Percentiles rank a stretch among this genome's conserved stretches.
Evolutionary conservation across 1,140 invertebrate genomes (phyloP).

Genomic region (Drosophila parvula): DNA sequence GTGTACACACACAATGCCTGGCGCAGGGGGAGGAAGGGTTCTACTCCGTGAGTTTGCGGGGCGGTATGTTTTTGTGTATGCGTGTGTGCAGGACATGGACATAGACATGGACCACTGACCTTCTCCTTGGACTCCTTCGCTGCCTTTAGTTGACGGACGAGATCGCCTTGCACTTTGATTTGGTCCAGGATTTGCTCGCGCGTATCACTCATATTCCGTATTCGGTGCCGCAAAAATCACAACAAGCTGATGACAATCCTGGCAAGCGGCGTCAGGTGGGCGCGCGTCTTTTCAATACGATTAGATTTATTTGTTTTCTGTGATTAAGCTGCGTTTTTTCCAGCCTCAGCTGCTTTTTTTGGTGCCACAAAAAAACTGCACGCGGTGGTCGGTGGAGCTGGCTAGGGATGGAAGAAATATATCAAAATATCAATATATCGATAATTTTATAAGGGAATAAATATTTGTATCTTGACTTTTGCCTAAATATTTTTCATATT

Average conservation of each 20-base stretch:
- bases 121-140: constrained; percentile 90
- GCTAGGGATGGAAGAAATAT: not conserved
- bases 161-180: constrained; percentile 92
- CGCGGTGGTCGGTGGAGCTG: constrained; percentile 18
- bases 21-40: not conserved
- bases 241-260: constrained; percentile 39
- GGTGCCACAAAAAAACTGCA: constrained; percentile 20
- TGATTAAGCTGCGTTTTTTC: constrained; percentile 3
- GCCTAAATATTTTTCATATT: no score
- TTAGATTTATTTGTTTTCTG: not conserved
- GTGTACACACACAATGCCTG: constrained; percentile 46
- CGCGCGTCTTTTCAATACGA: constrained; percentile 21
- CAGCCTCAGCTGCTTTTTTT: constrained; percentile 34
- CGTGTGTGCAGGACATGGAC: constrained; percentile 6
- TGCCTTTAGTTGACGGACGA: constrained; percentile 92
- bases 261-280: constrained; percentile 16
- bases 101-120: constrained; percentile 84
- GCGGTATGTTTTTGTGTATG: not conserved
- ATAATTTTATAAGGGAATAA: not conserved
- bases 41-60: not conserved
- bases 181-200: constrained; percentile 86
- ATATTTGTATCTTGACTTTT: no score
- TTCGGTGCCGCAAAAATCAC: constrained; percentile 23
- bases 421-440: not conserved
- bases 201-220: constrained; percentile 84